Evolutionary conservation across 2,888 invertebrate genomes (phyloP), one percentile per base, ranked within the genome.

Genomic region (Hydroisotoma schaefferi): DNA sequence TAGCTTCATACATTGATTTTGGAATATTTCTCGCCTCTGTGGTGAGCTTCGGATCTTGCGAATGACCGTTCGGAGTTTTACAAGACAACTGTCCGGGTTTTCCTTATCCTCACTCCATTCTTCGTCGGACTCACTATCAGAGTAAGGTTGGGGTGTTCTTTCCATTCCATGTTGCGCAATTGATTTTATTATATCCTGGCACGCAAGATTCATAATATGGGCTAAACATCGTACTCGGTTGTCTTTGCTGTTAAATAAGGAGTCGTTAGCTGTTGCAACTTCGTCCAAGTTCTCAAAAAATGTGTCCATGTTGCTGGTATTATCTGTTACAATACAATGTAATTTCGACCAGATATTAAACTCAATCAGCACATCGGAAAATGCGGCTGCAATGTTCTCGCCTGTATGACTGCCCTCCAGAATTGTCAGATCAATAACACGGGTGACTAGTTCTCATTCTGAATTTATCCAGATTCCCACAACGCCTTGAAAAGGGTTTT

Each of bases 141-240:
- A 33, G 33, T 33, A 10, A 33, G 12, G 12, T 12, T 33, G 10
- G 10, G 43, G 43, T 8, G 10, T 20, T 8, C 33, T 12, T 33
- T 33, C 33, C 12, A 10, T 12, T 33, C 10, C 8, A 33, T 33
- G 33, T 6, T 10, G 6, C 20, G 10, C 20, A n/a, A 6, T 20
- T 43, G 6, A 6, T 8, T 18, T 10, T n/a, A 47, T 23, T 10
- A 25, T 8, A 47, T 28, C 57, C 20, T 55, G 15, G 22, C 56
- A 56, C 1, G 37, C 27, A 12, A 65, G 46, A 43, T 65, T 61
- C 2, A 65, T 22, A 1, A 61, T 57, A 26, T 65, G 61, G 1
- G 65, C 65, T 22, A 65, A 10, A 29, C 65, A 65, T 10, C 61
- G 44, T 1, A 65, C 57, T 1, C 61, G 47, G 2, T 53, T 12